phyloP scores from a whole-genome alignment of 53 echinoderm and acorn worm genomes.

The Zoroaster sp. region DNA sequence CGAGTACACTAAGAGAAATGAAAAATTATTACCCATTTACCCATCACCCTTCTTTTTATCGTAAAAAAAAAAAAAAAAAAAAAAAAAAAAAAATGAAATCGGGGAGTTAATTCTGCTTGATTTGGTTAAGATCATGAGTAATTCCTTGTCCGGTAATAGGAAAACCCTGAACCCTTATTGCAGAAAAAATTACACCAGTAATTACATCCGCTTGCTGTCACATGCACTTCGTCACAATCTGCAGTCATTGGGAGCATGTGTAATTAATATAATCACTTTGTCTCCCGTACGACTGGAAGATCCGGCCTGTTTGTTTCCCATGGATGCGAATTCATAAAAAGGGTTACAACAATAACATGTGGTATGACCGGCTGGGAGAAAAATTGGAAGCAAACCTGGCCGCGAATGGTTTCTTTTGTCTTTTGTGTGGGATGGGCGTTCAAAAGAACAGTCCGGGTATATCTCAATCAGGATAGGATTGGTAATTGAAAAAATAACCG shows the following conservation, averaged over 20 bases:
- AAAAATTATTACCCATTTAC: background rate
- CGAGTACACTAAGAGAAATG: background rate
- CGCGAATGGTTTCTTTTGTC: too few relatives aligned
- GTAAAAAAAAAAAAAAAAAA: background rate
- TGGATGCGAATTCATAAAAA: too few relatives aligned
- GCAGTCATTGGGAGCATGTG: background rate
- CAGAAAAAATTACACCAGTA: background rate
- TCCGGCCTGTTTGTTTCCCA: background rate
- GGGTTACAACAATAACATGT: too few relatives aligned
- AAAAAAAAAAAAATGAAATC: constrained; percentile 1
- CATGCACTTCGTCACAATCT: background rate
- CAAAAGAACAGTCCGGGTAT: too few relatives aligned
- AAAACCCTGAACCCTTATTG: constrained; percentile 6
- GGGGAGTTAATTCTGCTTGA: background rate
- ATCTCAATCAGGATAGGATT: too few relatives aligned
- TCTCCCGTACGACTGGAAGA: background rate
- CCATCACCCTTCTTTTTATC: background rate
- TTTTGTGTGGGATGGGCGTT: too few relatives aligned
- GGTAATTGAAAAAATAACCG: too few relatives aligned
- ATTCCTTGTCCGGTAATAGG: constrained; percentile 15
- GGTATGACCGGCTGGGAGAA: too few relatives aligned
- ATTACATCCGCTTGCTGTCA: background rate
- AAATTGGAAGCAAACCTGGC: too few relatives aligned
- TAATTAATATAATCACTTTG: constrained; percentile 25
- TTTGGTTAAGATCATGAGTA: constrained; percentile 2